A percentile compares a stretch with the other conserved stretches of the same genome.
phyloP scores from a whole-genome alignment of 1,140 invertebrate genomes.

The Drosophila kikkawai region DNA sequence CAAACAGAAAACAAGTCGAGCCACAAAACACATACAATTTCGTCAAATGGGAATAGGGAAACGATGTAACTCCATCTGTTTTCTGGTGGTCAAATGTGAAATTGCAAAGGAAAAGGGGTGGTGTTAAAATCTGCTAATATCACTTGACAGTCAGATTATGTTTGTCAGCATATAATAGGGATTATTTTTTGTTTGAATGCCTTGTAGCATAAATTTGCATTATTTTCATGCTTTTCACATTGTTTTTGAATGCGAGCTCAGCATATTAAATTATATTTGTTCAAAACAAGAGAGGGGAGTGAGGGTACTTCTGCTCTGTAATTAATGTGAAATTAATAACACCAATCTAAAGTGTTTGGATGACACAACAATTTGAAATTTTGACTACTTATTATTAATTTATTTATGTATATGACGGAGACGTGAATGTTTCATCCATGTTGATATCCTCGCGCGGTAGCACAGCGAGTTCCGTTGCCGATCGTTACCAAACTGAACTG shows the following conservation, averaged over 20 bases:
- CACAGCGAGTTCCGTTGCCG: too few relatives aligned
- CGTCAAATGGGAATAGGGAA: not conserved
- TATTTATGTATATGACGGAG: too few relatives aligned
- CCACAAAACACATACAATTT: slow-evolving; percentile 14
- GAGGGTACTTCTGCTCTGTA: not conserved
- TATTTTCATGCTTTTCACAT: not conserved
- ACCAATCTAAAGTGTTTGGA: not conserved
- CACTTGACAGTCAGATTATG: slow-evolving; percentile 28
- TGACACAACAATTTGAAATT: not conserved
- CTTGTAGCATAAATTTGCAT: slow-evolving; percentile 11
- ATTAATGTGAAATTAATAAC: not conserved
- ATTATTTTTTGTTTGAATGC: slow-evolving; percentile 1
- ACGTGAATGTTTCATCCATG: too few relatives aligned
- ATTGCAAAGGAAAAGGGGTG: not conserved
- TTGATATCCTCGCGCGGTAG: too few relatives aligned
- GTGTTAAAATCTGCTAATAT: slow-evolving; percentile 24
- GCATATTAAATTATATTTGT: not conserved
- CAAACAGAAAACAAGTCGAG: slow-evolving; percentile 43
- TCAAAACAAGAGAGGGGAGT: not conserved
- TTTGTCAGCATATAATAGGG: slow-evolving; percentile 15
- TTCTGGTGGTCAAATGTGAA: slow-evolving; percentile 12
- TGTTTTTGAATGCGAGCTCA: not conserved
- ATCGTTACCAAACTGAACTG: too few relatives aligned
- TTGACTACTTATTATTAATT: too few relatives aligned
- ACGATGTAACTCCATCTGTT: slow-evolving; percentile 17